phyloP scores from a whole-genome alignment of 2,113 vertebrate genomes.

The Sebastes fasciatus region DNA sequence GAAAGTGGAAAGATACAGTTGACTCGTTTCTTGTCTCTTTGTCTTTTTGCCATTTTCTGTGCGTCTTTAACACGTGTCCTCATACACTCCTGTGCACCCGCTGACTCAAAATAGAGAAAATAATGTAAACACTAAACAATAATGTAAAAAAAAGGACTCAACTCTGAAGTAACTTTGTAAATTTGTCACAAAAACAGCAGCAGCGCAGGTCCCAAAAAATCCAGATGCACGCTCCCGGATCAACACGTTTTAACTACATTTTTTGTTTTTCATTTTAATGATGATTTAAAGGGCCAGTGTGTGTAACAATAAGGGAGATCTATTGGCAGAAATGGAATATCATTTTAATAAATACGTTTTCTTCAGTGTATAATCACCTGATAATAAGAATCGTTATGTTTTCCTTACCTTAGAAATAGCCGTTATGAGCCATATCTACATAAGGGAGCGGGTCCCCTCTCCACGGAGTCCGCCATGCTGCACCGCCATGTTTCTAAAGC shows the following conservation, averaged over 20 bases:
- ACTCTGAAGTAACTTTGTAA: not conserved
- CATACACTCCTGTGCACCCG: not conserved
- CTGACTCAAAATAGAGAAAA: not conserved
- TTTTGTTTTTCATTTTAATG: not conserved
- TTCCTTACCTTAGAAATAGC: too few relatives aligned
- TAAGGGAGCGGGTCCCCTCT: too few relatives aligned
- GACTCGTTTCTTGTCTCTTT: not conserved
- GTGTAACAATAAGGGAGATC: too few relatives aligned
- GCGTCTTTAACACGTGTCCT: not conserved
- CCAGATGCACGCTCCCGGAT: not conserved
- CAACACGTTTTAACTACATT: not conserved
- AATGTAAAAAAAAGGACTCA: not conserved
- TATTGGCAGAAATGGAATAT: too few relatives aligned
- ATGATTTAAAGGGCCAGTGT: not conserved
- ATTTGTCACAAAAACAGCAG: not conserved
- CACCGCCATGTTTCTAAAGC: too few relatives aligned
- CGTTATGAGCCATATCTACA: too few relatives aligned
- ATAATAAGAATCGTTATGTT: too few relatives aligned
- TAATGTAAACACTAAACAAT: not conserved
- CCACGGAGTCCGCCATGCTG: too few relatives aligned
- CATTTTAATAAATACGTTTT: too few relatives aligned
- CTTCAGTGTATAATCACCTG: too few relatives aligned
- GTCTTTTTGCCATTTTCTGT: not conserved
- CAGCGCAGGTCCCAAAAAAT: not conserved
- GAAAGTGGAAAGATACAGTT: slow-evolving; percentile 5